phyloP scores from a whole-genome alignment of 2,888 invertebrate genomes.

The Chloroclystis v-ata region DNA sequence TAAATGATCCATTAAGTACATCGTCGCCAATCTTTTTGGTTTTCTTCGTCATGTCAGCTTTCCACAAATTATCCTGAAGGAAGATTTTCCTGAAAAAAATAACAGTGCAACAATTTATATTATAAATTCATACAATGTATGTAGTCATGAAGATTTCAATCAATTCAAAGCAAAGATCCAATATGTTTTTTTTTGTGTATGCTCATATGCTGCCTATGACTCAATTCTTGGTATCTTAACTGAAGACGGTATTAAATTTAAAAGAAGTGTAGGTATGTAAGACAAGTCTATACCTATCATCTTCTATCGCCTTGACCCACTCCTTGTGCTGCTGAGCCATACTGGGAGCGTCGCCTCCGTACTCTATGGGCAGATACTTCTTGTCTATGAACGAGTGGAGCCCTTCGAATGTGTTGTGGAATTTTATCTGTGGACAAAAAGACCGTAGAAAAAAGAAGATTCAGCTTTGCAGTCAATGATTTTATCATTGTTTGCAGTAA shows the following conservation, averaged over 20 bases:
- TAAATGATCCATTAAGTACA: slow-evolving; percentile 77
- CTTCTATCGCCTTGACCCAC: slow-evolving; percentile 73
- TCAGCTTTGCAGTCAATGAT: too few relatives aligned
- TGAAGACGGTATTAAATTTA: too few relatives aligned
- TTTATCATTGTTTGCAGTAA: too few relatives aligned
- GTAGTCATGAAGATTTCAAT: too few relatives aligned
- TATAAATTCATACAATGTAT: too few relatives aligned
- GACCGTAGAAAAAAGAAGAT: background rate
- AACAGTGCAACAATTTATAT: slow-evolving; percentile 7
- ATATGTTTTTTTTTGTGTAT: too few relatives aligned
- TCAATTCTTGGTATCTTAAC: too few relatives aligned
- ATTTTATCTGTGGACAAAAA: slow-evolving; percentile 74
- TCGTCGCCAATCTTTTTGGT: slow-evolving; percentile 45
- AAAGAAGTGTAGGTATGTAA: too few relatives aligned
- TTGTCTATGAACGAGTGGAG: slow-evolving; percentile 78
- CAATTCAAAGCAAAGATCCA: too few relatives aligned
- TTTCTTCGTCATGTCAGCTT: slow-evolving; percentile 74
- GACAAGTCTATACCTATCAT: slow-evolving; percentile 75
- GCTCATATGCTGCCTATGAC: too few relatives aligned
- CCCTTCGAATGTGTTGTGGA: slow-evolving; percentile 79
- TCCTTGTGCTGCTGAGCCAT: slow-evolving; percentile 70
- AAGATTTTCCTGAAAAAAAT: slow-evolving; percentile 67
- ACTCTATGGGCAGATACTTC: slow-evolving; percentile 81
- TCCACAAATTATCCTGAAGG: slow-evolving; percentile 77
- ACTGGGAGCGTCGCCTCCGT: slow-evolving; percentile 80